phyloP scores from a whole-genome alignment of 2,113 vertebrate species.

The Hepsetus odoe region DNA sequence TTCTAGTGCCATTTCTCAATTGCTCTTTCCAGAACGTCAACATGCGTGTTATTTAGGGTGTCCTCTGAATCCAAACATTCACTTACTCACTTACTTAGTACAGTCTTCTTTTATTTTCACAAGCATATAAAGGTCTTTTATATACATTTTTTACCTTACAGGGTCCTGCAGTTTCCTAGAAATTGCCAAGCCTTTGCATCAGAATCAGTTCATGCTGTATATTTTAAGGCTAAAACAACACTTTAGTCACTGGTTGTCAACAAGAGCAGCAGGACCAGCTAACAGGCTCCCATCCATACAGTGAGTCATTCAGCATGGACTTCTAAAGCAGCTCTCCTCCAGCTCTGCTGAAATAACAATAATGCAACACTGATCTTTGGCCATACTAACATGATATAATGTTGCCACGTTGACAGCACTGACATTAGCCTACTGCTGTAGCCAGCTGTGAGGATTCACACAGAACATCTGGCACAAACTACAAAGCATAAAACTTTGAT shows the following conservation, averaged over 20 bases:
- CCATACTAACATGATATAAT: constrained; percentile 3
- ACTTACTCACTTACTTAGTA: neutral
- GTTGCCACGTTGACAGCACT: constrained; percentile 43
- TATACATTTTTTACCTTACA: neutral
- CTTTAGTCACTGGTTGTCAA: constrained; percentile 1
- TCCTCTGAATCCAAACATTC: constrained; percentile 9
- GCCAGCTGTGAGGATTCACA: constrained; percentile 5
- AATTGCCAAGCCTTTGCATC: neutral
- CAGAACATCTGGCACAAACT: constrained; percentile 10
- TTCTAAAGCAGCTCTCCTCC: constrained; percentile 2
- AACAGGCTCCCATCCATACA: constrained; percentile 31
- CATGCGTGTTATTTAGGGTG: constrained; percentile 3
- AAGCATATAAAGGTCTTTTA: neutral
- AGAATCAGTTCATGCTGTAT: neutral
- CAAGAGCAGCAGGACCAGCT: constrained; percentile 12
- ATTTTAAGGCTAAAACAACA: constrained; percentile 18
- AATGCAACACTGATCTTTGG: neutral
- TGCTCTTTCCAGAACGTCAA: constrained; percentile 3
- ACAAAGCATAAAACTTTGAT: no score
- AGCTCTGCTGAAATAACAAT: neutral
- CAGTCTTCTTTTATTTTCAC: constrained; percentile 10
- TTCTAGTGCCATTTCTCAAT: constrained; percentile 11
- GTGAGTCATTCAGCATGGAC: constrained; percentile 34
- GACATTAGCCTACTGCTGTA: constrained; percentile 28
- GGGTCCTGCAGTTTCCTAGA: neutral